Base-by-base conservation (phyloP, 2,797 vertebrate genomes). In the Iguana delicatissima region DNA sequence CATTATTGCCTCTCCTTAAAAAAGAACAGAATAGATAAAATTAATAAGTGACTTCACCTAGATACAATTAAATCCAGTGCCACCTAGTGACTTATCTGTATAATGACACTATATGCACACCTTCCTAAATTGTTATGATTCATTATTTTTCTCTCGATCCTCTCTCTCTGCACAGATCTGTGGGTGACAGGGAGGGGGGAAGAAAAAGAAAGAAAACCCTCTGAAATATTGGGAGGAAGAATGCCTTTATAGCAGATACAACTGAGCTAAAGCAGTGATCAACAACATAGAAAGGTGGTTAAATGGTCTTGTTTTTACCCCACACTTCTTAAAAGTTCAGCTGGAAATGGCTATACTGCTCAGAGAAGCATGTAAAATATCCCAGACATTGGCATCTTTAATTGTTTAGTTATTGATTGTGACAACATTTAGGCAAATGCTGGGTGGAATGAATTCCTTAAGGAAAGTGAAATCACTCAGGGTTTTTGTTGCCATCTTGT, bases 321-420 rank as follows among this genome's bases (percentile, higher is more conserved):
- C 20, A 77, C 89, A 73, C 32, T 84, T 10, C 79, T 92, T 46
- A 89, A 92, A 83, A 87, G 14, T 26, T 92, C 50, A 89, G 7
- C 18, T 84, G 87, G 64, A 91, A 91, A 79, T 85, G 24, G 0
- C 79, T 62, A 82, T 59, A 76, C n/a, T 24, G 86, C 90, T 94
- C 89, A 93, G 86, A 69, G 26, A 92, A 38, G 52, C 77, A 82
- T 94, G 79, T 84, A 91, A 90, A 93, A 91, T 59, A 67, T 80
- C 77, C 80, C 90, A 46, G 92, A 87, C 62, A 2, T 72, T 80
- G 64, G 59, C 90, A 87, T 84, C 38, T 94, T 95, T 93, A 95
- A 96, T 96, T 94, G 91, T 86, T 59, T 55, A 55, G 22, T 92
- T 95, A 95, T 96, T 94, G 94, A 95, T 94, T 94, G 92, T 90